Conservation (phyloP, 2,888 invertebrate genomes). For the Axea sp. region DNA sequence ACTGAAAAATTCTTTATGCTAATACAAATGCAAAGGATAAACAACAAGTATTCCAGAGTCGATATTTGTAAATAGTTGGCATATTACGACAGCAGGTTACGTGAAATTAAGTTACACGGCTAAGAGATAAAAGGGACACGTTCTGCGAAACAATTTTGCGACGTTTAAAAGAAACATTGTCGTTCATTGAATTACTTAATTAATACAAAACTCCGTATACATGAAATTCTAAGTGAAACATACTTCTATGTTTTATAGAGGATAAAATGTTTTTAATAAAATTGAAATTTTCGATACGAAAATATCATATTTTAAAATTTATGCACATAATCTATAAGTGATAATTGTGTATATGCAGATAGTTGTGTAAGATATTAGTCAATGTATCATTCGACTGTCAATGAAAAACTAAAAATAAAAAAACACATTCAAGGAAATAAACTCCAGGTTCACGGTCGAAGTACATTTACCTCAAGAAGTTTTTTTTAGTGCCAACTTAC, state of each 20-base stretch:
- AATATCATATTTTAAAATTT: neutral
- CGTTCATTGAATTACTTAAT: conserved; percentile 33
- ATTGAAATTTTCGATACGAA: conserved; percentile 1
- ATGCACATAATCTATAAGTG: neutral
- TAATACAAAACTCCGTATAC: conserved; percentile 1
- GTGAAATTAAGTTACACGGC: conserved; percentile 47
- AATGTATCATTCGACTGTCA: conserved; percentile 20
- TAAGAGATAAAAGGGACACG: conserved; percentile 42
- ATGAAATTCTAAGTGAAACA: too few species aligned
- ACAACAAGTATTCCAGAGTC: conserved; percentile 5
- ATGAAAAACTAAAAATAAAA: conserved; percentile 12
- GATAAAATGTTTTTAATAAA: neutral
- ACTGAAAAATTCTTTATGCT: neutral
- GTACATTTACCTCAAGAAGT: conserved; percentile 49
- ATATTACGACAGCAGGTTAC: conserved; percentile 34
- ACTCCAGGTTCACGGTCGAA: conserved; percentile 29
- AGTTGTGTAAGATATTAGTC: too few species aligned
- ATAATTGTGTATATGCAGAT: too few species aligned
- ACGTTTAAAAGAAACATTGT: conserved; percentile 32
- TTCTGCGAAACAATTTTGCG: conserved; percentile 41
- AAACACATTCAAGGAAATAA: conserved; percentile 17
- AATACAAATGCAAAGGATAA: neutral
- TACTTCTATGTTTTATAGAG: too few species aligned
- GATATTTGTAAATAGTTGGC: conserved; percentile 1
- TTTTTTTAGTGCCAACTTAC: conserved; percentile 24